These are phyloP conservation scores for Chelonus formosanus DNA, from an alignment of 2,888 invertebrate genomes.

Conservation along the genomic window DNA sequence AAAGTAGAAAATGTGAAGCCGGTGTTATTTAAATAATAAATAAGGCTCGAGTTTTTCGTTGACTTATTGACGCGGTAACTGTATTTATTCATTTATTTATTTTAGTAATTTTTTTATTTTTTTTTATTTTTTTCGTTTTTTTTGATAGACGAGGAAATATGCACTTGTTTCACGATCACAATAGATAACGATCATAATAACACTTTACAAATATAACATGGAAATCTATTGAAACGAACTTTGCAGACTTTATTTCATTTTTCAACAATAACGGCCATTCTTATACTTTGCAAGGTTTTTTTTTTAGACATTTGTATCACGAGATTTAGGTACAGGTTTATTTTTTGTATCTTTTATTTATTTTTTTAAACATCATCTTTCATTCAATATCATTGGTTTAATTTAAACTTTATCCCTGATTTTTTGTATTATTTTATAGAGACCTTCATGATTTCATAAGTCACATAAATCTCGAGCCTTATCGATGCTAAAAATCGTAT, in stretches of 20 bases:
- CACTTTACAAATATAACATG: slow-evolving; percentile 47
- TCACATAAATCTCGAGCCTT: neutral
- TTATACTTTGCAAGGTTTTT: slow-evolving; percentile 34
- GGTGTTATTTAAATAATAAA: too few relatives aligned
- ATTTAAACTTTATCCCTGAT: slow-evolving; percentile 4
- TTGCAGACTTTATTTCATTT: slow-evolving; percentile 38
- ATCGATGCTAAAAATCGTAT: neutral
- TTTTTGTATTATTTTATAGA: slow-evolving; percentile 7
- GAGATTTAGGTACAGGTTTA: slow-evolving; percentile 42
- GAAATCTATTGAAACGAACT: slow-evolving; percentile 43
- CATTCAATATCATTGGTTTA: neutral
- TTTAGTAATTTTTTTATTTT: neutral
- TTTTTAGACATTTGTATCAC: slow-evolving; percentile 43
- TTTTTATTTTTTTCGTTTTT: slow-evolving; percentile 10
- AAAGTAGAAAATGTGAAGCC: too few relatives aligned
- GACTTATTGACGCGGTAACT: too few relatives aligned
- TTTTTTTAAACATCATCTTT: slow-evolving; percentile 1
- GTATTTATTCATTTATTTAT: too few relatives aligned
- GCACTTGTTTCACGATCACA: slow-evolving; percentile 24
- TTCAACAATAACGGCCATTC: slow-evolving; percentile 41
- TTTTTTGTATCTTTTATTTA: slow-evolving; percentile 14
- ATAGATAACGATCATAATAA: slow-evolving; percentile 46
- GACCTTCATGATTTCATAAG: neutral
- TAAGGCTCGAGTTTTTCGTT: neutral
- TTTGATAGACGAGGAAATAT: slow-evolving; percentile 10